These are phyloP conservation scores for Prostheceraeus crozeri DNA, from an alignment of 2,888 invertebrate species.

Conservation along the genomic window DNA sequence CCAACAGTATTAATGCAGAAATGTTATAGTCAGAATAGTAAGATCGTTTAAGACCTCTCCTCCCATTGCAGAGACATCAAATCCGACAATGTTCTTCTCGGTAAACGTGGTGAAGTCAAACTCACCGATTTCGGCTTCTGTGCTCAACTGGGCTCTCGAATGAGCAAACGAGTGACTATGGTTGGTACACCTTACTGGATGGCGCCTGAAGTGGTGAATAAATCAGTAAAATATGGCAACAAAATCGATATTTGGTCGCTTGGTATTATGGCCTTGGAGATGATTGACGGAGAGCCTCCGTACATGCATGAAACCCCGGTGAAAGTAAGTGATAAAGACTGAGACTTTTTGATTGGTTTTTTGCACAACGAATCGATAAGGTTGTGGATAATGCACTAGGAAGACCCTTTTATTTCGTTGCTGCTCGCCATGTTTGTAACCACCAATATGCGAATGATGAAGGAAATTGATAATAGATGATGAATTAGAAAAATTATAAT, in stretches of 20 bases:
- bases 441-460: too few relatives aligned
- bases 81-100: slow-evolving; percentile 62
- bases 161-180: slow-evolving; percentile 58
- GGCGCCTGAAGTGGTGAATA: slow-evolving; percentile 69
- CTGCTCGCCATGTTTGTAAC: slow-evolving; percentile 14
- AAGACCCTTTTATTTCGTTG: too few relatives aligned
- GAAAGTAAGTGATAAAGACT: slow-evolving; percentile 59
- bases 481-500: too few relatives aligned
- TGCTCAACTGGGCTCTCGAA: slow-evolving; percentile 79
- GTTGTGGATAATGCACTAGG: too few relatives aligned
- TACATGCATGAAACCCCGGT: slow-evolving; percentile 83
- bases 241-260: slow-evolving; percentile 61
- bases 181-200: slow-evolving; percentile 78
- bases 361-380: too few relatives aligned
- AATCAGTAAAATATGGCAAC: slow-evolving; percentile 68
- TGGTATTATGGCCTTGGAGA: slow-evolving; percentile 88
- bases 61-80: slow-evolving; percentile 57
- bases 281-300: slow-evolving; percentile 88
- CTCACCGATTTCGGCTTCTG: slow-evolving; percentile 81
- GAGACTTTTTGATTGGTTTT: too few relatives aligned
- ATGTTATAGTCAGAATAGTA: too few relatives aligned
- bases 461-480: too few relatives aligned
- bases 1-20: too few relatives aligned
- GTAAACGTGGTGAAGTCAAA: slow-evolving; percentile 45
- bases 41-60: too few relatives aligned